Evolutionary conservation across 1,140 invertebrate genomes (phyloP).

Genomic region (Macrobrachium nipponense): DNA sequence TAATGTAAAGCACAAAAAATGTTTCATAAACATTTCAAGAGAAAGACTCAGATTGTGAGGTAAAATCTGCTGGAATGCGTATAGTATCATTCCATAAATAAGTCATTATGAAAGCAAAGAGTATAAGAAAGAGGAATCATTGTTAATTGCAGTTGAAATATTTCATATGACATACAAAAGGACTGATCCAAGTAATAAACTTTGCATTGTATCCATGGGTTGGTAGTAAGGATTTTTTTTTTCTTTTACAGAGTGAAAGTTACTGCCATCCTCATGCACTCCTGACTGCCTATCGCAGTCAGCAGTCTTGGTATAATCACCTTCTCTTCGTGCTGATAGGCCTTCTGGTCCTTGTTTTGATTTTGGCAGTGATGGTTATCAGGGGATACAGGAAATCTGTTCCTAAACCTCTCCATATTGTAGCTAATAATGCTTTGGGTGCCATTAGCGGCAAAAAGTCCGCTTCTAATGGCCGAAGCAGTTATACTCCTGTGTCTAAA

Average conservation of each 20-base stretch:
- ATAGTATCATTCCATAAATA: too few relatives aligned
- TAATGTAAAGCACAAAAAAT: too few relatives aligned
- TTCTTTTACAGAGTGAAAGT: conserved; percentile 35
- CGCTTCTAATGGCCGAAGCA: conserved; percentile 11
- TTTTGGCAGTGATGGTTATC: conserved; percentile 36
- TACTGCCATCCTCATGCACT: conserved; percentile 32
- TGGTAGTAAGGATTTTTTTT: not conserved
- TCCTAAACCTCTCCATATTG: not conserved
- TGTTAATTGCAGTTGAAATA: too few relatives aligned
- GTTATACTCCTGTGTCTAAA: conserved; percentile 19
- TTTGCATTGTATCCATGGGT: too few relatives aligned
- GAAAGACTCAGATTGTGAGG: too few relatives aligned
- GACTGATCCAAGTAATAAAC: too few relatives aligned
- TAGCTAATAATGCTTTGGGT: not conserved
- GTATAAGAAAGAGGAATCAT: too few relatives aligned
- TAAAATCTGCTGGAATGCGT: too few relatives aligned
- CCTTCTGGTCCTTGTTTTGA: conserved; percentile 34
- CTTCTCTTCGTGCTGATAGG: conserved; percentile 21
- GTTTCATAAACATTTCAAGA: too few relatives aligned
- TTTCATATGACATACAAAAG: too few relatives aligned
- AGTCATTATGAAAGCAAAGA: too few relatives aligned
- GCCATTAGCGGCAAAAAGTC: conserved; percentile 2
- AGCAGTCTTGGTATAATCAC: conserved; percentile 37
- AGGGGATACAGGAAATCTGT: not conserved
- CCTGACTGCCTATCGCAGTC: conserved; percentile 22